These are phyloP conservation scores for Bombylius discolor DNA, from an alignment of 2,888 invertebrate genomes.

Conservation along the genomic window DNA sequence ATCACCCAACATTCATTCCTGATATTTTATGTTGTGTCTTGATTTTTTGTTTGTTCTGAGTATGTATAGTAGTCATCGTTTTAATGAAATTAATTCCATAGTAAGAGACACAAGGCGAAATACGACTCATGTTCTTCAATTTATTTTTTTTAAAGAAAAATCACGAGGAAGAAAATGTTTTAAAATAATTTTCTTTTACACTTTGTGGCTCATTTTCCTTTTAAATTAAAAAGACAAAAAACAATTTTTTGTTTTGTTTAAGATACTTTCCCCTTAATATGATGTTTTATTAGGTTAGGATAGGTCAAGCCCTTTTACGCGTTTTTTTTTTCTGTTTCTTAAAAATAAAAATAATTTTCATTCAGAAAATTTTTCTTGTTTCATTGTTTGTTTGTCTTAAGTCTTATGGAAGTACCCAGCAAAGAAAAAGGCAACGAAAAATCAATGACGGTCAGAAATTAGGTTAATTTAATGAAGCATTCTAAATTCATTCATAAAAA, in stretches of 20 bases:
- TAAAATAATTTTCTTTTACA: background rate
- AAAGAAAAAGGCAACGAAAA: constrained; percentile 3
- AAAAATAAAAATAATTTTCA: background rate
- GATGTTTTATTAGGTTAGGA: constrained; percentile 2
- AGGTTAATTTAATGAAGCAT: constrained; percentile 13
- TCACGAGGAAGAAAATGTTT: too few species aligned
- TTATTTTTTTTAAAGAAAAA: too few species aligned
- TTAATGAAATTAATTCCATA: constrained; percentile 15
- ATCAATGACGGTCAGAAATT: constrained; percentile 12
- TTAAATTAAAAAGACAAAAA: background rate
- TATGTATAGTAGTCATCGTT: background rate
- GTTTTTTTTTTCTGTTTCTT: constrained; percentile 2
- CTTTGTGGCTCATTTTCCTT: background rate
- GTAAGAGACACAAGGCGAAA: constrained; percentile 1
- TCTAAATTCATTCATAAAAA: background rate
- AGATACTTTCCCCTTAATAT: background rate
- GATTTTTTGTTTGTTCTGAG: too few species aligned
- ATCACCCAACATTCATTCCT: too few species aligned
- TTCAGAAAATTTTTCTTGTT: background rate
- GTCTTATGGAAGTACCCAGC: background rate
- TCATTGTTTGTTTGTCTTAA: constrained; percentile 9
- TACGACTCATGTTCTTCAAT: too few species aligned
- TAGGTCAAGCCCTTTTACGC: constrained; percentile 9
- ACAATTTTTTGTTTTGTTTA: background rate
- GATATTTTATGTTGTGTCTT: too few species aligned